A percentile compares a stretch with the other conserved stretches of the same genome.
These are phyloP conservation scores for Myotis lucifugus DNA, from an alignment of 2,113 vertebrate species.

Conservation along the genomic window DNA sequence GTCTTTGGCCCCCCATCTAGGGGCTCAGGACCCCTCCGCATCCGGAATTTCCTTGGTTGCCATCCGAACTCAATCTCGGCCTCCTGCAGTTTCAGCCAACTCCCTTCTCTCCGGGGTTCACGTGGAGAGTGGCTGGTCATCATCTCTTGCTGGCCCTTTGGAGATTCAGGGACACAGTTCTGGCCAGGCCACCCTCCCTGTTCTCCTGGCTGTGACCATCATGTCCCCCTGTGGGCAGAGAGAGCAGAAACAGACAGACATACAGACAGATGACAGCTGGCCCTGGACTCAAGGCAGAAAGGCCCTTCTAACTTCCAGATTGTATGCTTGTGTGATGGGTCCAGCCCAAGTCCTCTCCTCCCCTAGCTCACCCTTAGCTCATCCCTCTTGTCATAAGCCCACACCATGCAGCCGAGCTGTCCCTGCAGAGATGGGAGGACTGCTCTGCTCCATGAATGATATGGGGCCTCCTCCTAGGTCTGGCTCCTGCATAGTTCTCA, in stretches of 20 bases:
- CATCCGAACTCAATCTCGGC: conserved; percentile 39
- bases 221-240: background rate
- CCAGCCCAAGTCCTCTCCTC: background rate
- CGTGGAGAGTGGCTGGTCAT: background rate
- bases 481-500: conserved; percentile 41
- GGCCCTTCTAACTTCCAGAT: conserved; percentile 26
- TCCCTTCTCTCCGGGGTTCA: background rate
- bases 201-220: background rate
- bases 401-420: background rate
- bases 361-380: background rate
- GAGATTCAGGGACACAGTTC: conserved; percentile 37
- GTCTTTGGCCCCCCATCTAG: background rate
- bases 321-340: background rate
- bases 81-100: background rate
- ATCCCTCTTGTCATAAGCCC: background rate
- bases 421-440: background rate
- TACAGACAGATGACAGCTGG: background rate
- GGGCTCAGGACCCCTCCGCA: conserved; percentile 52
- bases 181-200: background rate
- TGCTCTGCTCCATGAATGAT: background rate
- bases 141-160: background rate
- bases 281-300: conserved; percentile 9
- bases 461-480: background rate
- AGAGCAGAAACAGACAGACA: background rate
- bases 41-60: conserved; percentile 48